Conservation (phyloP, 2,113 vertebrate species). For the Cyprinodon variegatus region DNA sequence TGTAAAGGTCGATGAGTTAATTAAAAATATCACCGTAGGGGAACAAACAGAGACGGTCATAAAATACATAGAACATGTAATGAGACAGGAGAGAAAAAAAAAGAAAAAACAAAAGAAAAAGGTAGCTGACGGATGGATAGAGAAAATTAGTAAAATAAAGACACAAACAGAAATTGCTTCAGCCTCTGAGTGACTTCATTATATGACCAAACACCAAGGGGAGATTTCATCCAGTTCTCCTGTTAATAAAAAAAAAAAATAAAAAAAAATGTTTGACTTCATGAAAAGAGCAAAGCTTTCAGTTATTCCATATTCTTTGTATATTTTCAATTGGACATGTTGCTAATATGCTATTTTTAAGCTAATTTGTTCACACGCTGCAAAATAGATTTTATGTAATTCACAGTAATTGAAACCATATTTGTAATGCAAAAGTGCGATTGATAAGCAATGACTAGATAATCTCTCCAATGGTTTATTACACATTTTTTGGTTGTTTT, state of each 20-base stretch:
- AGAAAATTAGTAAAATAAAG: slow-evolving; percentile 2
- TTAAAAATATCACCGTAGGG: slow-evolving; percentile 65
- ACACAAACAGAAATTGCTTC: slow-evolving; percentile 17
- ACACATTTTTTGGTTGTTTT: background rate
- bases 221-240: slow-evolving; percentile 25
- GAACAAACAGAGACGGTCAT: slow-evolving; percentile 22
- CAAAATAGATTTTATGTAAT: background rate
- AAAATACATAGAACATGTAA: slow-evolving; percentile 31
- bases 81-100: slow-evolving; percentile 25
- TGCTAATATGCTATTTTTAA: background rate
- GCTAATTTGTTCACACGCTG: background rate
- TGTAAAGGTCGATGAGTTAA: slow-evolving; percentile 72
- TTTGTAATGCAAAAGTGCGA: background rate
- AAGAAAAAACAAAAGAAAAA: slow-evolving; percentile 19
- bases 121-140: slow-evolving; percentile 37
- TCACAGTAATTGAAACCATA: background rate
- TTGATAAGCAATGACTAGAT: background rate
- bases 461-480: slow-evolving; percentile 3
- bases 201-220: slow-evolving; percentile 43
- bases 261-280: slow-evolving; percentile 7
- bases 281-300: slow-evolving; percentile 13
- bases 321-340: background rate
- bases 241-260: slow-evolving; percentile 14
- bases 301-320: background rate
- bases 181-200: slow-evolving; percentile 42